These are phyloP conservation scores for Florisuga fusca DNA, from an alignment of 2,797 vertebrate species.

Conservation along the genomic window DNA sequence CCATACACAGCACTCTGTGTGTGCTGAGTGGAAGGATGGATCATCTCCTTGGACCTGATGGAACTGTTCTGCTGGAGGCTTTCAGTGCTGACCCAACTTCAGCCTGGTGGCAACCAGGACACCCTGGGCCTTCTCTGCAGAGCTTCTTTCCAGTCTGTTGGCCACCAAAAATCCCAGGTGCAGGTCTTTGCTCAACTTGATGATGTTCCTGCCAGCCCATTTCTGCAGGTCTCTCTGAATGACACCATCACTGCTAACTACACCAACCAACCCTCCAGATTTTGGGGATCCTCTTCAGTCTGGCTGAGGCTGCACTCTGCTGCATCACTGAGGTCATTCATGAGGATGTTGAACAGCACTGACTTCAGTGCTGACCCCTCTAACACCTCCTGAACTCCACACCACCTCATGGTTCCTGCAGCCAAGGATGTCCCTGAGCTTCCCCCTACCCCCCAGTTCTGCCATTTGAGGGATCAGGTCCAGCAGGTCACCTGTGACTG, in stretches of 20 bases:
- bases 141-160: neutral
- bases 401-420: neutral
- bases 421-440: neutral
- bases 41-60: neutral
- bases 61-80: neutral
- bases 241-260: neutral
- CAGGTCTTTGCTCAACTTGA: too few species aligned
- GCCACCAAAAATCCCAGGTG: neutral
- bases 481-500: neutral
- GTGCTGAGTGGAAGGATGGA: neutral
- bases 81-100: neutral
- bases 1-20: accelerated
- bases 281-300: neutral
- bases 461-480: neutral
- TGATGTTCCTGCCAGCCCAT: too few species aligned
- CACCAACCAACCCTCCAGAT: neutral
- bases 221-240: neutral
- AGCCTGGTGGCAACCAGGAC: neutral
- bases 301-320: neutral
- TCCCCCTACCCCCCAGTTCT: neutral
- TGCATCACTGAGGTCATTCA: neutral
- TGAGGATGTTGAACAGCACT: neutral
- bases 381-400: neutral
- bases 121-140: neutral
- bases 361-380: neutral